phyloP scores from a whole-genome alignment of 2,888 invertebrate species.

The Drosophila melanocephala region DNA sequence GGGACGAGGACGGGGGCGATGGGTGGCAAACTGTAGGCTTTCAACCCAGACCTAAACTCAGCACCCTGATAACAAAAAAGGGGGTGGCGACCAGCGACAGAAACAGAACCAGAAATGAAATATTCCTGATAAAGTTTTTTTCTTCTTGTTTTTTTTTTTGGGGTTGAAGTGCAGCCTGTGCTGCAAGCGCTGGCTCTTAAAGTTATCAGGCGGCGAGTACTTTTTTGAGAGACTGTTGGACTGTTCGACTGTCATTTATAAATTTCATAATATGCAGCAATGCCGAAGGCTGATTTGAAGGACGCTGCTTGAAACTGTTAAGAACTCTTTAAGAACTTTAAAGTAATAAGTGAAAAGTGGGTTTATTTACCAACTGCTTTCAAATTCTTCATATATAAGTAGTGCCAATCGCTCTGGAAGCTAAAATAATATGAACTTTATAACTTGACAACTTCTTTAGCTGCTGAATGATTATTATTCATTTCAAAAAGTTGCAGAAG shows the following conservation, averaged over 20 bases:
- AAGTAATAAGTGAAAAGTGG: background rate
- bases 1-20: background rate
- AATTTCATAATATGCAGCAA: conserved; percentile 33
- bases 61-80: conserved; percentile 30
- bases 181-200: conserved; percentile 31
- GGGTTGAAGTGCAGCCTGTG: conserved; percentile 56
- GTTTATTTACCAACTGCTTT: background rate
- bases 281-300: conserved; percentile 11
- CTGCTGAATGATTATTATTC: background rate
- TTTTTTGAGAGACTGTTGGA: conserved; percentile 8
- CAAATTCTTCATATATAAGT: background rate
- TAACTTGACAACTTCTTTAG: background rate
- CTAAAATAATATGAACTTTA: background rate
- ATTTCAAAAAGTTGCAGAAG: background rate
- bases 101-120: conserved; percentile 12
- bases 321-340: background rate
- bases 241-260: conserved; percentile 24
- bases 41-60: conserved; percentile 12
- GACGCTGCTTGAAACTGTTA: background rate
- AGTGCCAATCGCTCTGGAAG: background rate
- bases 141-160: conserved; percentile 5
- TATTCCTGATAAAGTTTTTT: conserved; percentile 50
- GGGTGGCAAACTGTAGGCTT: conserved; percentile 18
- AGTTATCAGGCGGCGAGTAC: conserved; percentile 26
- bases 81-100: conserved; percentile 36